These are phyloP conservation scores for Tenthredo distinguenda DNA, from an alignment of 2,888 invertebrate genomes.

Conservation along the genomic window DNA sequence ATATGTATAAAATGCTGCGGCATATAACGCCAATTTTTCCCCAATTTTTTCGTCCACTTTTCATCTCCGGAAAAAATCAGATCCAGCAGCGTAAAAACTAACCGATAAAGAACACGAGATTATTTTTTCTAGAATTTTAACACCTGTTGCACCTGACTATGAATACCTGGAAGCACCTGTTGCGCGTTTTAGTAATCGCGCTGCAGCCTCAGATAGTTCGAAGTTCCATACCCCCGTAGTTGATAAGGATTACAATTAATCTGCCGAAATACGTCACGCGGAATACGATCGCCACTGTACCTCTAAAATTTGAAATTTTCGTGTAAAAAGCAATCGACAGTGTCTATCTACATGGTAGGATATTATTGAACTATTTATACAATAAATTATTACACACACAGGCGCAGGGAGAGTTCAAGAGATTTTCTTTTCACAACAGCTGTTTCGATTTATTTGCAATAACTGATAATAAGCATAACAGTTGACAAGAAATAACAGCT, in stretches of 20 bases:
- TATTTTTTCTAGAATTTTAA: background rate
- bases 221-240: background rate
- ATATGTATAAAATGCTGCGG: background rate
- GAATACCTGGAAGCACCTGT: constrained; percentile 36
- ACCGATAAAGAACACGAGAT: background rate
- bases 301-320: background rate
- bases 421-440: background rate
- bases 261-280: background rate
- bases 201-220: background rate
- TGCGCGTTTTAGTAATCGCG: constrained; percentile 18
- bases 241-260: constrained; percentile 4
- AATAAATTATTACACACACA: background rate
- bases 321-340: background rate
- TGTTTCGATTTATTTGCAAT: background rate
- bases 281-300: background rate
- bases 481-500: background rate
- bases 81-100: background rate
- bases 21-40: background rate
- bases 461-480: background rate
- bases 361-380: background rate
- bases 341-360: background rate
- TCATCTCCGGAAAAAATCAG: background rate
- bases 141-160: constrained; percentile 17
- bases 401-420: background rate
- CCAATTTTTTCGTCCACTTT: background rate